Percentiles rank a stretch among this genome's conserved stretches.
These are phyloP conservation scores for Crotalus helleri DNA, from an alignment of 2,113 vertebrate species.

Conservation along the genomic window DNA sequence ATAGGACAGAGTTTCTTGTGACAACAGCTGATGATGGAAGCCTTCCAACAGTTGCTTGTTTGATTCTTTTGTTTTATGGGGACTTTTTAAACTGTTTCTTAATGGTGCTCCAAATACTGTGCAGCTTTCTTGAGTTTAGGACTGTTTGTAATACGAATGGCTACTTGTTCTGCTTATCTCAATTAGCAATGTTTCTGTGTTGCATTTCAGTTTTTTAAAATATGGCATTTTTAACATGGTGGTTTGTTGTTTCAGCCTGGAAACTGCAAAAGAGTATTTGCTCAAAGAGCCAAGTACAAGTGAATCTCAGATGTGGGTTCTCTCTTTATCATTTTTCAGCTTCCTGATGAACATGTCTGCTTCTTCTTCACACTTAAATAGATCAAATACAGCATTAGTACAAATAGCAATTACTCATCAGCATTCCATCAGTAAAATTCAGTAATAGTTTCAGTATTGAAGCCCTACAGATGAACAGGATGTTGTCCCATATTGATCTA, in stretches of 20 bases:
- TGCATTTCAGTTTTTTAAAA: background rate
- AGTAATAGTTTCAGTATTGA: background rate
- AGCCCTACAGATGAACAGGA: background rate
- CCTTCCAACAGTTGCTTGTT: background rate
- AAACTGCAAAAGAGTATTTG: background rate
- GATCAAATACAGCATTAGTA: background rate
- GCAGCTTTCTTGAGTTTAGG: background rate
- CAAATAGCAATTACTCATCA: background rate
- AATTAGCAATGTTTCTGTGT: background rate
- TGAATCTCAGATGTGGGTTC: background rate
- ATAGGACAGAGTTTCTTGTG: background rate
- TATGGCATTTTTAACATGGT: background rate
- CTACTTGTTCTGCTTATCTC: background rate
- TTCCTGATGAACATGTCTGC: background rate
- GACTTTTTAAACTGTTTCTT: background rate
- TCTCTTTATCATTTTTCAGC: background rate
- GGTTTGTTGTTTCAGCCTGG: background rate
- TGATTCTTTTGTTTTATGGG: background rate
- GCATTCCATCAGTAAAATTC: background rate
- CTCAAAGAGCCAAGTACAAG: background rate
- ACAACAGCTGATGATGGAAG: background rate
- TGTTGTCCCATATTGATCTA: background rate
- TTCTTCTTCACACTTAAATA: background rate
- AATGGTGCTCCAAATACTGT: background rate
- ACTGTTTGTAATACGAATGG: background rate